Percentiles rank a stretch among this genome's conserved stretches.
phyloP scores from a whole-genome alignment of 2,888 invertebrate genomes.

The Micoletzkya japonica region DNA sequence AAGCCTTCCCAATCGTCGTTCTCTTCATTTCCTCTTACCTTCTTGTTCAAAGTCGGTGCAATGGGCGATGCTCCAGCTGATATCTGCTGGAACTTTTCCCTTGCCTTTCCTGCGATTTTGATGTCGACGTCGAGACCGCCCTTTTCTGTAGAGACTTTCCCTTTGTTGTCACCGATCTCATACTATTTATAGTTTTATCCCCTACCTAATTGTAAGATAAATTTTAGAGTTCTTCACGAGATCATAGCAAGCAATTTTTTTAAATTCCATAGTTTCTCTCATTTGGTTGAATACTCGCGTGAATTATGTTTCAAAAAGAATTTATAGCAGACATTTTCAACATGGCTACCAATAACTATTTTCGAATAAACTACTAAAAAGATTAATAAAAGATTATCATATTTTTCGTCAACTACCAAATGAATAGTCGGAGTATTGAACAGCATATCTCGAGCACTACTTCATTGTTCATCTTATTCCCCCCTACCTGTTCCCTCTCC shows the following conservation, averaged over 20 bases:
- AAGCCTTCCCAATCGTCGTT: background rate
- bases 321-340: too few relatives aligned
- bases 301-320: too few relatives aligned
- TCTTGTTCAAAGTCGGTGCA: slow-evolving; percentile 36
- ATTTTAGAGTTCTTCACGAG: too few relatives aligned
- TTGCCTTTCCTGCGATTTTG: slow-evolving; percentile 77
- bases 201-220: too few relatives aligned
- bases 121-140: slow-evolving; percentile 57
- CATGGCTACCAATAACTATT: too few relatives aligned
- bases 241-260: too few relatives aligned
- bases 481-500: too few relatives aligned
- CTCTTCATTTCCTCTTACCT: slow-evolving; percentile 23
- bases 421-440: background rate
- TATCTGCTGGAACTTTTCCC: slow-evolving; percentile 84
- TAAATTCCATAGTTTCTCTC: too few relatives aligned
- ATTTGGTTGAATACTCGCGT: too few relatives aligned
- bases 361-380: background rate
- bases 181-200: too few relatives aligned
- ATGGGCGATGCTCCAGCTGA: slow-evolving; percentile 67
- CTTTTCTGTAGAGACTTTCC: slow-evolving; percentile 25
- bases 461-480: too few relatives aligned
- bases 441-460: slow-evolving; percentile 10
- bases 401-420: background rate
- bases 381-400: slow-evolving; percentile 6
- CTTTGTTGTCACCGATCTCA: background rate